Evolutionary conservation across 2,888 invertebrate genomes (phyloP).

Genomic region (Metallyticus violacea): DNA sequence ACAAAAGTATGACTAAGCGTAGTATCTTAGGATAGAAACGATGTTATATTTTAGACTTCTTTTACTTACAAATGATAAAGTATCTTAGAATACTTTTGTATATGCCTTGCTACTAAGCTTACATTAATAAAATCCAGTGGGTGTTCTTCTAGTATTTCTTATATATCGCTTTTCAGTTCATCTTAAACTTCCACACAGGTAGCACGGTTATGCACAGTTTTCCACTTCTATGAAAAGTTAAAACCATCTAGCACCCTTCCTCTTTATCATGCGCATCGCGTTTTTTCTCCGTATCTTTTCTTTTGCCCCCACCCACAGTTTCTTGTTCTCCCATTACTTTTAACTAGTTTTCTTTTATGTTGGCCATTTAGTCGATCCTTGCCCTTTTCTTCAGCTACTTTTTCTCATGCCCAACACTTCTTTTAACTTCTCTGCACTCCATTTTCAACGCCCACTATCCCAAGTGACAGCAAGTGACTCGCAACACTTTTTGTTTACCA

Average conservation of each 20-base stretch:
- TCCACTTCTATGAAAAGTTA: neutral
- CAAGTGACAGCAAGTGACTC: neutral
- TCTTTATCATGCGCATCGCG: neutral
- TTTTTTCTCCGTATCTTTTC: neutral
- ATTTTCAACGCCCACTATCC: neutral
- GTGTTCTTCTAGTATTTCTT: too few relatives aligned
- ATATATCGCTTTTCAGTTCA: neutral
- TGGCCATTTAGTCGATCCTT: neutral
- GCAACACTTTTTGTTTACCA: neutral
- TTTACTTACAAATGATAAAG: too few relatives aligned
- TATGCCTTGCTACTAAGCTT: too few relatives aligned
- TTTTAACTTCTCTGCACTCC: neutral
- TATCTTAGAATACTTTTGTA: too few relatives aligned
- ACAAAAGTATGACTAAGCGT: too few relatives aligned
- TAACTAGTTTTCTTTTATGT: slow-evolving; percentile 15
- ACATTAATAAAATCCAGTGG: too few relatives aligned
- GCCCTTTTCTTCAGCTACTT: slow-evolving; percentile 10
- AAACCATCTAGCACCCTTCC: neutral
- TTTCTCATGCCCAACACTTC: neutral
- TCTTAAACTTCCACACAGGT: neutral
- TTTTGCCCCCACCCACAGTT: neutral
- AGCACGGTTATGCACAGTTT: neutral
- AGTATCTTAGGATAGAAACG: too few relatives aligned
- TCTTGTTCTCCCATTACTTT: neutral
- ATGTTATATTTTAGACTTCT: too few relatives aligned